A percentile compares a stretch with the other conserved stretches of the same genome.
phyloP scores from a whole-genome alignment of 53 echinoderm and acorn worm genomes.

The Luidia sarsii region DNA sequence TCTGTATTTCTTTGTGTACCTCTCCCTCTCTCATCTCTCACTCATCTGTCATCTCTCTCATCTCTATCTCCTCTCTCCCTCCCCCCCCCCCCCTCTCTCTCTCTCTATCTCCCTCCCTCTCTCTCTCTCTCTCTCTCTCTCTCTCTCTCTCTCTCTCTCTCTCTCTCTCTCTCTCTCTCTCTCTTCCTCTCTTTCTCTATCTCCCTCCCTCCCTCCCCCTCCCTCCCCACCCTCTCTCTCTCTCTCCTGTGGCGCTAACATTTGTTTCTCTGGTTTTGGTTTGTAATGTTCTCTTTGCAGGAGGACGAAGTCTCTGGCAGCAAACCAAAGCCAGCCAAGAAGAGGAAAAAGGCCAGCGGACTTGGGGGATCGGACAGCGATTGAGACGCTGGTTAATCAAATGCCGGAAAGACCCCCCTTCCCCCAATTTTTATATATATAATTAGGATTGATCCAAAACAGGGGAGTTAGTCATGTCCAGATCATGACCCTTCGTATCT shows the following conservation, averaged over 20 bases:
- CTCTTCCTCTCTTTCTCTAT: neutral
- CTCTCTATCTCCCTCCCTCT: too few relatives aligned
- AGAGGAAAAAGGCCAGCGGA: slow-evolving; percentile 78
- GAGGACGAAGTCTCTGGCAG: slow-evolving; percentile 72
- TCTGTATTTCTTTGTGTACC: too few relatives aligned
- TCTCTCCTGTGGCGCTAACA: neutral
- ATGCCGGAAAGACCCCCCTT: too few relatives aligned
- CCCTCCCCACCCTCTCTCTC: neutral
- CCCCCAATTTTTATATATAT: too few relatives aligned
- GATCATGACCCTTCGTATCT: too few relatives aligned
- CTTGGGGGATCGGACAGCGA: slow-evolving; percentile 88
- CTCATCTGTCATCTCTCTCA: neutral
- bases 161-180: too few relatives aligned
- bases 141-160: too few relatives aligned
- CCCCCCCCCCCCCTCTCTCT: too few relatives aligned
- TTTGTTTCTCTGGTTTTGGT: slow-evolving; percentile 1
- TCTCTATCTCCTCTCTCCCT: too few relatives aligned
- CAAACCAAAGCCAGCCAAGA: slow-evolving; percentile 84
- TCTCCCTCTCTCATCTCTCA: neutral
- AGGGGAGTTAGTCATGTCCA: slow-evolving; percentile 6
- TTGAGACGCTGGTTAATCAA: slow-evolving; percentile 56
- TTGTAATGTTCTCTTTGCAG: slow-evolving; percentile 54
- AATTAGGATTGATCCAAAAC: too few relatives aligned
- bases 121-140: neutral
- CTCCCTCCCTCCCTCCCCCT: neutral